Percentiles rank a stretch among this genome's conserved stretches.
Evolutionary conservation across 2,888 invertebrate species (phyloP).

Genomic region (Archaeoteleia sp.): DNA sequence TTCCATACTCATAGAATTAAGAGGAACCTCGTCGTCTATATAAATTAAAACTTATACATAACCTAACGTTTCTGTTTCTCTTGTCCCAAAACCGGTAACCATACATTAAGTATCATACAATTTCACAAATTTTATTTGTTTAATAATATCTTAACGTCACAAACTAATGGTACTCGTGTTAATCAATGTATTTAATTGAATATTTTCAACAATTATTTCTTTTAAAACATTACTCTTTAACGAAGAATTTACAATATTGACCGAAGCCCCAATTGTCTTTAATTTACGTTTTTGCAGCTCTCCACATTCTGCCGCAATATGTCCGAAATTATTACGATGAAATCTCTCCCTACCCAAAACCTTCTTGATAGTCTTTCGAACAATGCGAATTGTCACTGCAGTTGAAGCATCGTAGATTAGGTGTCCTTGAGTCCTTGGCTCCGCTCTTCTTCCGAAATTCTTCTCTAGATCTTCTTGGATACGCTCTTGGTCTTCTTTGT

Average conservation of each 20-base stretch:
- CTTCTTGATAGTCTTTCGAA: slow-evolving; percentile 6
- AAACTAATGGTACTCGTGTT: slow-evolving; percentile 6
- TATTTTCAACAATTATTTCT: slow-evolving; percentile 1
- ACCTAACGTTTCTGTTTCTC: slow-evolving; percentile 1
- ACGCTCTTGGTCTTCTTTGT: background rate
- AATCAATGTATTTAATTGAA: slow-evolving; percentile 4
- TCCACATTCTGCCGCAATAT: no score
- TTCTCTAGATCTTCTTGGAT: background rate
- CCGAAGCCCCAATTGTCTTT: no score
- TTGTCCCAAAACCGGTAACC: slow-evolving; percentile 6
- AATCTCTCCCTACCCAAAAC: background rate
- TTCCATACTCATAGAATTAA: slow-evolving; percentile 1
- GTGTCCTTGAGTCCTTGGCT: background rate
- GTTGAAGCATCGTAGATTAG: slow-evolving; percentile 12
- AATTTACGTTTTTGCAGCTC: no score
- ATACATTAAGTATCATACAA: background rate
- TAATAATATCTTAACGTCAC: slow-evolving; percentile 4
- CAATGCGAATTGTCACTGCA: background rate
- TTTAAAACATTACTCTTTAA: slow-evolving; percentile 1
- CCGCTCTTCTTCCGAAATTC: background rate
- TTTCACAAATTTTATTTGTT: background rate
- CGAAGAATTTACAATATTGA: no score
- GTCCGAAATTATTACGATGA: slow-evolving; percentile 5
- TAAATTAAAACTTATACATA: slow-evolving; percentile 4
- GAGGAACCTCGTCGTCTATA: slow-evolving; percentile 2